Percentiles rank a stretch among this genome's conserved stretches.
These are phyloP conservation scores for Sminthurides aquaticus DNA, from an alignment of 2,888 invertebrate genomes.

Conservation along the genomic window DNA sequence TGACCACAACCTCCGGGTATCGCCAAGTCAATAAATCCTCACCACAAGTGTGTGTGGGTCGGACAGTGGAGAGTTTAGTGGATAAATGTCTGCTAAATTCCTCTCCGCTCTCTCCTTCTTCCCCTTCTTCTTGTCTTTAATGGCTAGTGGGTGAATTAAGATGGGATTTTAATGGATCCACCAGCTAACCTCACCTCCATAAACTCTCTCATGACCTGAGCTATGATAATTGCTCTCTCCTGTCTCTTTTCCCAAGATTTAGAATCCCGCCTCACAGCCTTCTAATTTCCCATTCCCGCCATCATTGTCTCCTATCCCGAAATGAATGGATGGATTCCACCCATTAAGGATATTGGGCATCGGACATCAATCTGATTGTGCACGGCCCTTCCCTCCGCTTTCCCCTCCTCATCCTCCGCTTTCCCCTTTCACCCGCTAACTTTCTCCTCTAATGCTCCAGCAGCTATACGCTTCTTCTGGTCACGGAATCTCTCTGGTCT, in stretches of 20 bases:
- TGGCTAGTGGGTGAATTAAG: slow-evolving; percentile 25
- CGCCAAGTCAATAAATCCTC: too few relatives aligned
- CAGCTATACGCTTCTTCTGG: too few relatives aligned
- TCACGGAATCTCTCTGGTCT: too few relatives aligned
- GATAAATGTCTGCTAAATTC: too few relatives aligned
- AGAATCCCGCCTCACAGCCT: slow-evolving; percentile 7
- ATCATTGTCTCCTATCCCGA: background rate
- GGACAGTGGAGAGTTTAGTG: too few relatives aligned
- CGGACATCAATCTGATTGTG: slow-evolving; percentile 28
- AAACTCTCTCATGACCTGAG: slow-evolving; percentile 27
- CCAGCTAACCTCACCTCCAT: too few relatives aligned
- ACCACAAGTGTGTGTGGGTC: too few relatives aligned
- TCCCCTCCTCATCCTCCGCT: background rate
- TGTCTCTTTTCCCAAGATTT: slow-evolving; percentile 30
- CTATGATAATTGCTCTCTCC: slow-evolving; percentile 34
- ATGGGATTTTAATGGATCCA: slow-evolving; percentile 41
- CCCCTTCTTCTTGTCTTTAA: background rate
- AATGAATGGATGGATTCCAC: slow-evolving; percentile 1
- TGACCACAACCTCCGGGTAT: too few relatives aligned
- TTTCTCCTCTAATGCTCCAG: too few relatives aligned
- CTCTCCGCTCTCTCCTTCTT: too few relatives aligned
- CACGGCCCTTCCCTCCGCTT: too few relatives aligned
- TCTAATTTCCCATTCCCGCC: background rate
- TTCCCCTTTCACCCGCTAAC: too few relatives aligned
- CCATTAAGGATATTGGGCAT: slow-evolving; percentile 32